phyloP scores from a whole-genome alignment of 2,797 vertebrate species.

The Pelodytes ibericus region DNA sequence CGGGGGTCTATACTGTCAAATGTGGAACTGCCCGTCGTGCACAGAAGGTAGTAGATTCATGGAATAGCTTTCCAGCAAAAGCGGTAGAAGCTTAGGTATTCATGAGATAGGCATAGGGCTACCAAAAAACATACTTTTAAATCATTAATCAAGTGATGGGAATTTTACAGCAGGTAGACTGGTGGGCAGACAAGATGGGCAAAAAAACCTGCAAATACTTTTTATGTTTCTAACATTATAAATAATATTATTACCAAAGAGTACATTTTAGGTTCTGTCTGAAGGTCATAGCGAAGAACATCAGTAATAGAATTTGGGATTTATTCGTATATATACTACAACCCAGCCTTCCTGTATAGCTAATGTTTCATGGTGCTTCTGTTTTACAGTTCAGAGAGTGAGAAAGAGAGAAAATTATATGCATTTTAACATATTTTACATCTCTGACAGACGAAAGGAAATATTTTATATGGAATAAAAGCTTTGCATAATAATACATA shows the following conservation, averaged over 20 bases:
- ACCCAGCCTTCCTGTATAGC: conserved; percentile 4
- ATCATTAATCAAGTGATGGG: no score
- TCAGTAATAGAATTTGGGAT: conserved; percentile 34
- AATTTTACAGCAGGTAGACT: no score
- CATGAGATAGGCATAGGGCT: no score
- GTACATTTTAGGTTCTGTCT: conserved; percentile 17
- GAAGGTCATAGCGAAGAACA: conserved; percentile 23
- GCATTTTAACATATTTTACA: conserved; percentile 12
- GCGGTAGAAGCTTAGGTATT: no score
- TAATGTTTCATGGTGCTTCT: conserved; percentile 14
- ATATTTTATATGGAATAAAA: background rate
- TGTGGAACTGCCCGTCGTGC: no score
- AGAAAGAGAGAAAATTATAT: conserved; percentile 1
- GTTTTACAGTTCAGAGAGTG: background rate
- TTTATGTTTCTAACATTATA: conserved; percentile 47
- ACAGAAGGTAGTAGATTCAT: no score
- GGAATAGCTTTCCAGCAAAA: no score
- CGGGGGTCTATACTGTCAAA: no score
- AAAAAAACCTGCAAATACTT: no score
- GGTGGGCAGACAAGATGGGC: no score
- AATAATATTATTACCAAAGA: conserved; percentile 48
- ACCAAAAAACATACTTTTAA: no score
- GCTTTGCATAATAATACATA: background rate
- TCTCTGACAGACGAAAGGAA: background rate
- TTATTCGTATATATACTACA: conserved; percentile 30